Conservation (phyloP, 2,888 invertebrate genomes). For the Epiperipatus broadwayi region DNA sequence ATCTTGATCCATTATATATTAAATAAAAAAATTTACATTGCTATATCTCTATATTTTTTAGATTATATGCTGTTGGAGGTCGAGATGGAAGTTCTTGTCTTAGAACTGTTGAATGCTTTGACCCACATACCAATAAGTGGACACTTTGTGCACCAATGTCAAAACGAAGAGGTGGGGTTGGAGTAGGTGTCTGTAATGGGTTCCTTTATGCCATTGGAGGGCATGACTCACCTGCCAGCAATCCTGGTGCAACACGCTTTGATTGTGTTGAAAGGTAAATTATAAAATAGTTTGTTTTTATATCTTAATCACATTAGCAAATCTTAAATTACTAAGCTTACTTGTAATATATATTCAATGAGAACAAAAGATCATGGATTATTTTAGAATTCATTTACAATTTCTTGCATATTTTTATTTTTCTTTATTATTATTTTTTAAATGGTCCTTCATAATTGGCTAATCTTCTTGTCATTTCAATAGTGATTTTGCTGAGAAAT, state of each 20-base stretch:
- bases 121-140: constrained; percentile 61
- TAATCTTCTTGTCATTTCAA: too few relatives aligned
- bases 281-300: constrained; percentile 20
- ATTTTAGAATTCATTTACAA: too few relatives aligned
- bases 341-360: too few relatives aligned
- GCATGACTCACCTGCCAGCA: constrained; percentile 75
- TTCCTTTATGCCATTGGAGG: constrained; percentile 79
- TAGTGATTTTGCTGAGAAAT: too few relatives aligned
- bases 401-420: too few relatives aligned
- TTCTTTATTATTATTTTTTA: too few relatives aligned
- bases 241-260: constrained; percentile 57
- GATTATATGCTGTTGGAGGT: constrained; percentile 77
- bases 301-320: constrained; percentile 1
- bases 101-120: constrained; percentile 68
- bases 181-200: constrained; percentile 68
- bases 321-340: background rate
- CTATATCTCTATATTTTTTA: constrained; percentile 21
- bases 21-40: too few relatives aligned
- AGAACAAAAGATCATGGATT: too few relatives aligned
- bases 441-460: too few relatives aligned
- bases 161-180: constrained; percentile 65
- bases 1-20: too few relatives aligned
- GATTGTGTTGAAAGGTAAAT: constrained; percentile 74
- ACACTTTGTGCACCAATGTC: constrained; percentile 68
- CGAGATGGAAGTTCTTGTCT: constrained; percentile 77